These are phyloP conservation scores for Thalassophryne amazonica DNA, from an alignment of 2,797 vertebrate genomes.

Conservation along the genomic window DNA sequence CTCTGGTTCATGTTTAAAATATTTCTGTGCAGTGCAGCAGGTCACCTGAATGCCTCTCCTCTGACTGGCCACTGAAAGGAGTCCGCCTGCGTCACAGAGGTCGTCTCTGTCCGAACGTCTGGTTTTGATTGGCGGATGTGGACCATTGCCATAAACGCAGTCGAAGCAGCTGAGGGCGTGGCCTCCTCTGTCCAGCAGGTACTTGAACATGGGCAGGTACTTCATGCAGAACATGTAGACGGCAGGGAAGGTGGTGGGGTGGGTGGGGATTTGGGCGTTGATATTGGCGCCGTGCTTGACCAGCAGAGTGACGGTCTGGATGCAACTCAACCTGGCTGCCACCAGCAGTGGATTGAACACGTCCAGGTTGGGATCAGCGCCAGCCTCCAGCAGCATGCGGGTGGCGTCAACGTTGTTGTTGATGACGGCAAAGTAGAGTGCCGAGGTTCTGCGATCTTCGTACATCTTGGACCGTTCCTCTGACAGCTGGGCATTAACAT, in stretches of 20 bases:
- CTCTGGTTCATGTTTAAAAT: too few species aligned
- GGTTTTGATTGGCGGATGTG: constrained; percentile 81
- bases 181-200: constrained; percentile 88
- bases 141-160: constrained; percentile 79
- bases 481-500: constrained; percentile 85
- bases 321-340: constrained; percentile 84
- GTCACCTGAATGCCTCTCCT: constrained; percentile 50
- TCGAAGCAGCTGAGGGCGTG: constrained; percentile 85
- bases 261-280: constrained; percentile 82
- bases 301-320: constrained; percentile 81
- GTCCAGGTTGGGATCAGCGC: constrained; percentile 90
- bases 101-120: constrained; percentile 25
- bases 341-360: constrained; percentile 87
- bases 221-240: constrained; percentile 93
- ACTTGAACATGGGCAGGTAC: constrained; percentile 87
- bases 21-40: background rate
- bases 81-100: background rate
- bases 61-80: background rate
- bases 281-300: constrained; percentile 89
- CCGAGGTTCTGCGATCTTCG: constrained; percentile 86
- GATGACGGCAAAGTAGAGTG: constrained; percentile 87
- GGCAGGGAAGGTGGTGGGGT: constrained; percentile 90
- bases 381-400: constrained; percentile 81
- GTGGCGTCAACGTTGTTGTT: constrained; percentile 86
- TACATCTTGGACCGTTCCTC: constrained; percentile 82